Percentiles rank a stretch among this genome's conserved stretches.
Evolutionary conservation across 2,797 vertebrate species (phyloP).

Genomic region (Cyprinodon diabolis): DNA sequence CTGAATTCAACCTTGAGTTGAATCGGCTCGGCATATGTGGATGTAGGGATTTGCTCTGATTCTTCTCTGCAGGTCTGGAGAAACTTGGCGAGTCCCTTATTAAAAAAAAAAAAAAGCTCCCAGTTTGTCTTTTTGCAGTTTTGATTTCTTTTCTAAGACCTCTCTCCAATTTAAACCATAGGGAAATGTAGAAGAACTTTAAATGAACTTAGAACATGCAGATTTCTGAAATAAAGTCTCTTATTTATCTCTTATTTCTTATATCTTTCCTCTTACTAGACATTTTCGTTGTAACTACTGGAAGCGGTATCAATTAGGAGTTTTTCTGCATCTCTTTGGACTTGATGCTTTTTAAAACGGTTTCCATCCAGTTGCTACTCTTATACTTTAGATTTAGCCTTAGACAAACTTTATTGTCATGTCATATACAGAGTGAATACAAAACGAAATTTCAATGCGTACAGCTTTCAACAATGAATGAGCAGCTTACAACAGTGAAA

Average conservation of each 20-base stretch:
- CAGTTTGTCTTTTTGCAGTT: conserved; percentile 34
- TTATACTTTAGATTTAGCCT: too few species aligned
- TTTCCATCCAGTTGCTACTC: too few species aligned
- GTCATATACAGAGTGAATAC: too few species aligned
- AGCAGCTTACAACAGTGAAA: too few species aligned
- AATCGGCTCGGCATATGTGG: conserved; percentile 47
- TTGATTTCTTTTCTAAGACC: not conserved
- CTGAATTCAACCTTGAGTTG: conserved; percentile 19
- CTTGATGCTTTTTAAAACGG: too few species aligned
- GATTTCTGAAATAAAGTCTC: not conserved
- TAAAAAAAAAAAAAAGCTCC: conserved; percentile 49
- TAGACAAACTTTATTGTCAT: too few species aligned
- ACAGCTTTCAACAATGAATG: too few species aligned
- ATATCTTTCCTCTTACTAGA: too few species aligned
- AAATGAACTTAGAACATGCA: not conserved
- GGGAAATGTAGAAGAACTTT: conserved; percentile 14
- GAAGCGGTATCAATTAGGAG: not conserved
- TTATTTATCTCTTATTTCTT: not conserved
- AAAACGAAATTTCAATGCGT: too few species aligned
- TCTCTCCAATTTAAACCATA: not conserved
- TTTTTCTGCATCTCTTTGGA: not conserved
- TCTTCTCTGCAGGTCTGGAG: conserved; percentile 53
- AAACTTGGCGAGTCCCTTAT: conserved; percentile 24
- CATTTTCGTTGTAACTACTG: not conserved
- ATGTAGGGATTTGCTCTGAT: conserved; percentile 65